Evolutionary conservation across 2,888 invertebrate species (phyloP).

Genomic region (Argyra leucocephala): DNA sequence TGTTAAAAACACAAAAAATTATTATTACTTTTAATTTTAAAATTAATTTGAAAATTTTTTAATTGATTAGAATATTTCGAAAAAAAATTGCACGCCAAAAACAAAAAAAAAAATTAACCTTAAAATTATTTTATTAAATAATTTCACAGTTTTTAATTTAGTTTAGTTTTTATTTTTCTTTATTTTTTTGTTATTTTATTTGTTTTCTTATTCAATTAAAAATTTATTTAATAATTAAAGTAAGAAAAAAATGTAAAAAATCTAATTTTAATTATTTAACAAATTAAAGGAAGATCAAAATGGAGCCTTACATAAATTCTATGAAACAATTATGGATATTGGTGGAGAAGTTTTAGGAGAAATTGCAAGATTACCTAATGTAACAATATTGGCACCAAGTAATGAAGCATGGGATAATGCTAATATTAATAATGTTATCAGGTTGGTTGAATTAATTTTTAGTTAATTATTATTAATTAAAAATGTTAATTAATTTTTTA

Average conservation of each 20-base stretch:
- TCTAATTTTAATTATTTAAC: conserved; percentile 6
- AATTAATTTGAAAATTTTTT: too few relatives aligned
- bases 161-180: background rate
- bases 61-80: too few relatives aligned
- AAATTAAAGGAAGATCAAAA: conserved; percentile 55
- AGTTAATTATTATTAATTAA: background rate
- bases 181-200: background rate
- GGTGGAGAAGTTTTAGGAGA: conserved; percentile 66
- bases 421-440: conserved; percentile 59
- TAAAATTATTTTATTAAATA: background rate
- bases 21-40: too few relatives aligned
- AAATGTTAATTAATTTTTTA: background rate
- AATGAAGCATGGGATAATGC: conserved; percentile 75
- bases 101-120: background rate
- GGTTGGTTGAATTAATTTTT: conserved; percentile 36
- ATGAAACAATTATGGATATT: conserved; percentile 67
- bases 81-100: too few relatives aligned
- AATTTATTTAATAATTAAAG: background rate
- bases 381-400: conserved; percentile 82
- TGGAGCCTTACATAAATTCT: conserved; percentile 71
- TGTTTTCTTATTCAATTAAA: background rate
- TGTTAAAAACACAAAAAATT: too few relatives aligned
- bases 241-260: too few relatives aligned
- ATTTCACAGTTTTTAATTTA: background rate
- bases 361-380: conserved; percentile 58